Base-by-base conservation (phyloP, 2,888 invertebrate genomes). In the Sericinus montela region DNA sequence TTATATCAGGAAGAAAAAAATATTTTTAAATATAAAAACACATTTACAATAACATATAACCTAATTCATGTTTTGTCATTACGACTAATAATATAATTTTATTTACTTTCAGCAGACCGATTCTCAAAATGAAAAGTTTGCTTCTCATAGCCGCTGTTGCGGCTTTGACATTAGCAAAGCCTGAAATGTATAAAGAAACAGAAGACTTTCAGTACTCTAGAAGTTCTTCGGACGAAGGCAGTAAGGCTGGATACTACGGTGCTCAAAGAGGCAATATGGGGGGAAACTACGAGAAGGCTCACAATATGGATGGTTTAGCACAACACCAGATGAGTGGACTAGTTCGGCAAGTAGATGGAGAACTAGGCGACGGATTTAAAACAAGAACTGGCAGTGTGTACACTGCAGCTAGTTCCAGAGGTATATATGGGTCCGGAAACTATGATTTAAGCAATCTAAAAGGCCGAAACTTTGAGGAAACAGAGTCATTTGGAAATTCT, bases 191-290 rank as follows among this genome's bases (percentile, higher is more conserved):
- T 55, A 82, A 70, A 64, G 89, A 89, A 65, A 83, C 75, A 51
- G 89, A 89, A 70, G 88, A 89, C 53, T 90, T 89, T 54, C 74
- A 89, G 63, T 89, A 68, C 61, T 79, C 87, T 13, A 74, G 89
- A 59, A 87, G 85, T 55, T 87, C 87, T n/a, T 70, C 84, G 1
- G 89, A 87, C 48, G 88, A 88, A 19, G 89, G 88, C 10, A 59
- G 59, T 10, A 88, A 87, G 60, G 66, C 85, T 10, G 89, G 89
- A 10, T 89, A 53, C 56, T 89, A 89, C 52, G 87, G 80, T 11
- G 82, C 89, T 8, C 89, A 89, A 53, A 72, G 87, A 58, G 89
- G 89, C n/a, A 89, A 89, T 53, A 81, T 87, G 86, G 89, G 89
- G 11, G 89, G 89, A 1, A 89, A 89, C 57, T 89, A 74, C 57